phyloP scores from a whole-genome alignment of 2,888 invertebrate species.

The Amorpha juglandis region DNA sequence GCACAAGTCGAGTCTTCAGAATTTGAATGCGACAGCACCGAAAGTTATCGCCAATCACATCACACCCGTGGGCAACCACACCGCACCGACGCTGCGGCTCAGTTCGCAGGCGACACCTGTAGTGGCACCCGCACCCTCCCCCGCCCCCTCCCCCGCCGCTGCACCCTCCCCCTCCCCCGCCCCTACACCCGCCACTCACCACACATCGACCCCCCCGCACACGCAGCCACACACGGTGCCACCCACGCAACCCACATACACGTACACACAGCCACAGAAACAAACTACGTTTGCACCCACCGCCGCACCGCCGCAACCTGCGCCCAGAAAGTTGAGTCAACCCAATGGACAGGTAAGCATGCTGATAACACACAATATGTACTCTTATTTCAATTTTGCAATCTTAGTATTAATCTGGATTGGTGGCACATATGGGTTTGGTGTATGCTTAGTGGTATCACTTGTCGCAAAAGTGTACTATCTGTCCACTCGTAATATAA shows the following conservation, averaged over 20 bases:
- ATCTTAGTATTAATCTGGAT: not conserved
- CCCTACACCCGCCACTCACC: not conserved
- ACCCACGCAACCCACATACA: constrained; percentile 5
- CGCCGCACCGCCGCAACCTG: constrained; percentile 71
- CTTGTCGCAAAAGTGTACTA: not conserved
- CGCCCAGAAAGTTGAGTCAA: constrained; percentile 77
- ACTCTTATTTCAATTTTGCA: not conserved
- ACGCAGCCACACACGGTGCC: too few species aligned
- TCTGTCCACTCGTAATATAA: not conserved
- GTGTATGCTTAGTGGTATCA: not conserved
- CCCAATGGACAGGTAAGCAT: constrained; percentile 75
- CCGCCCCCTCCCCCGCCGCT: constrained; percentile 30
- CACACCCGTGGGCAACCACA: constrained; percentile 52
- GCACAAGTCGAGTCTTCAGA: constrained; percentile 69
- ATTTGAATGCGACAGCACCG: constrained; percentile 59
- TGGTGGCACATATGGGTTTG: not conserved
- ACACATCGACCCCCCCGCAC: constrained; percentile 24
- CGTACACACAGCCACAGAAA: constrained; percentile 37
- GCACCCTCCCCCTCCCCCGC: not conserved
- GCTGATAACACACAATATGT: not conserved
- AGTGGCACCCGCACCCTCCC: constrained; percentile 40
- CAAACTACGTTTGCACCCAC: constrained; percentile 46
- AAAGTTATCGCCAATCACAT: constrained; percentile 60
- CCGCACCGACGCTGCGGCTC: constrained; percentile 45
- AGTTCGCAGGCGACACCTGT: constrained; percentile 33